These are phyloP conservation scores for Trachelipus rathkii DNA, from an alignment of 1,140 invertebrate species.

Conservation along the genomic window DNA sequence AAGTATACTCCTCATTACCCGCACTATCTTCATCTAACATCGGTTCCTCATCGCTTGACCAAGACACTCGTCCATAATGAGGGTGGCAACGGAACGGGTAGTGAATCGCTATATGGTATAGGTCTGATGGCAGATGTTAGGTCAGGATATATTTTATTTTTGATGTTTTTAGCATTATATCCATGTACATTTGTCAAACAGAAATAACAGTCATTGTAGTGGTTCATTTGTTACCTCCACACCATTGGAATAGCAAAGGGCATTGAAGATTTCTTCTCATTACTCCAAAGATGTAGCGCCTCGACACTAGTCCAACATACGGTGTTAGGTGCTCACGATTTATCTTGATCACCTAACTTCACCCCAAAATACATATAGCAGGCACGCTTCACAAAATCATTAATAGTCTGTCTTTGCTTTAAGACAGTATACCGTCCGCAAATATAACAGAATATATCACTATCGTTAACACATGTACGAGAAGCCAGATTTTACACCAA, in stretches of 20 bases:
- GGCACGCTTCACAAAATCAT: conserved; percentile 32
- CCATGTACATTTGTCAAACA: conserved; percentile 36
- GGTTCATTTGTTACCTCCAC: conserved; percentile 41
- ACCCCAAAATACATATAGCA: conserved; percentile 44
- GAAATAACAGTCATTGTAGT: conserved; percentile 42
- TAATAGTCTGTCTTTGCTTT: no score
- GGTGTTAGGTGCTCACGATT: conserved; percentile 41
- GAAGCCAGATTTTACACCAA: no score
- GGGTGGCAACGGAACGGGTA: no score
- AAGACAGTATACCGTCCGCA: no score
- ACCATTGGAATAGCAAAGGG: conserved; percentile 43
- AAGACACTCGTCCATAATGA: no score
- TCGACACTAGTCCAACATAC: conserved; percentile 40
- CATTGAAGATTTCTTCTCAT: conserved; percentile 35
- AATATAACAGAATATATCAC: no score
- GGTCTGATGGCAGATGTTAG: no score
- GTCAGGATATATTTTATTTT: neutral
- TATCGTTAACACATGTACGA: no score
- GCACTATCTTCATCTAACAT: no score
- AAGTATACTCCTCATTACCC: no score
- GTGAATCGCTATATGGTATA: no score
- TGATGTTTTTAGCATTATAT: neutral
- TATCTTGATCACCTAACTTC: conserved; percentile 47
- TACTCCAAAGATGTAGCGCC: conserved; percentile 39
- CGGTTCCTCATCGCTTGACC: no score